Base-by-base conservation (phyloP, 2,797 vertebrate genomes). In the Phrynocephalus vlangalii region DNA sequence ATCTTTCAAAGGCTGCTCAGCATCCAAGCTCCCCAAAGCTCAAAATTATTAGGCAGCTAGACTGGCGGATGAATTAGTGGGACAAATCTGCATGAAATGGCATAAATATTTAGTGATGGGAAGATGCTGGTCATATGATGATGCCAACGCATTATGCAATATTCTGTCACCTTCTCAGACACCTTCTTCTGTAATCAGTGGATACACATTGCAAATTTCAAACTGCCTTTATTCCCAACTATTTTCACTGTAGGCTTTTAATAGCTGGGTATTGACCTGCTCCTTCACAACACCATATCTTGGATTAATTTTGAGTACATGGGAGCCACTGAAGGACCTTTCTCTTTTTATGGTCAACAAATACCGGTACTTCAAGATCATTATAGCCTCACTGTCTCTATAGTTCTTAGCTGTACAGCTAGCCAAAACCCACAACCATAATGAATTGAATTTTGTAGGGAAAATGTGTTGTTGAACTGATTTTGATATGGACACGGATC, bases 281-380 rank as follows among this genome's bases (percentile, higher is more conserved):
- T 90, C n/a, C 71, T 84, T 87, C 77, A 63, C 77, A 87, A 77
- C 3, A 22, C 60, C 77, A 87, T 30, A 33, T 80, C 85, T 90
- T 89, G 86, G 85, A 89, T 86, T 89, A 89, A 84, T 83, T 89
- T 81, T 73, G 70, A 89, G 85, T 75, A 80, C 85, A 79, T 86
- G 81, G 86, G 86, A 86, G 70, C 76, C 30, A 84, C 76, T 89
- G 85, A 84, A 86, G 70, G 82, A 56, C 70, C 30, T 79, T 80
- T 66, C 33, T 88, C 26, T 83, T 83, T 80, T 86, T 89, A 86
- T 75, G 81, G 86, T 86, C 68, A 89, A 83, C 68, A 86, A 89
- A 84, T 80, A 67, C 38, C 38, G 38, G 38, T 44, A 44, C 85
- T 89, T 80, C 77, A 86, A 86, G 86, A 89, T 79, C 76, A 75